Evolutionary conservation across 2,113 vertebrate species (phyloP).

Genomic region (Bungarus multicinctus): DNA sequence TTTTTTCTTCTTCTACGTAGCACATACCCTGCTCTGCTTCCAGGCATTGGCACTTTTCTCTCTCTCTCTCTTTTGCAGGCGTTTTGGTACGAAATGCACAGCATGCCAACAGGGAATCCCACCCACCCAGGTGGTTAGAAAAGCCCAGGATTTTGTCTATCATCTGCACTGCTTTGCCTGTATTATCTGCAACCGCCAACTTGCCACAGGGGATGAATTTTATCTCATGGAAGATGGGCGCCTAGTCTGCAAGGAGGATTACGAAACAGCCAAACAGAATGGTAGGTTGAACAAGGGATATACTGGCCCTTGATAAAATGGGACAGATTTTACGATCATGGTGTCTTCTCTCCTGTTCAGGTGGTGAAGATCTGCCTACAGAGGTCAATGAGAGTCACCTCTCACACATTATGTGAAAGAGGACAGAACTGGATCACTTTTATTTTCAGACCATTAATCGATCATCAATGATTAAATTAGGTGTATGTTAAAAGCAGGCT

Average conservation of each 20-base stretch:
- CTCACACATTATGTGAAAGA: neutral
- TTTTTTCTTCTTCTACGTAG: neutral
- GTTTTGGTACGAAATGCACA: constrained; percentile 98
- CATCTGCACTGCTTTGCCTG: constrained; percentile 98
- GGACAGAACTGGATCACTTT: neutral
- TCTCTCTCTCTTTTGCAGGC: constrained; percentile 69
- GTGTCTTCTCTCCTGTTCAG: neutral
- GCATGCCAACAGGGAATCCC: constrained; percentile 98
- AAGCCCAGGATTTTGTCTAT: constrained; percentile 98
- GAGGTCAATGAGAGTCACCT: neutral
- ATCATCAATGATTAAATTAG: neutral
- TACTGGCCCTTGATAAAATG: no score
- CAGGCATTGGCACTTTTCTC: neutral
- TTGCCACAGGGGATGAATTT: constrained; percentile 97
- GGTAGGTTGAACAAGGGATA: constrained; percentile 67
- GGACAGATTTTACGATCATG: neutral
- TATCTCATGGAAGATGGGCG: constrained; percentile 98
- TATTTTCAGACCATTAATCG: neutral
- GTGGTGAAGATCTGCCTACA: neutral
- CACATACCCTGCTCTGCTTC: neutral
- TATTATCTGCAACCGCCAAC: constrained; percentile 95
- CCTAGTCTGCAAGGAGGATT: constrained; percentile 98
- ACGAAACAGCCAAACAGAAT: constrained; percentile 97
- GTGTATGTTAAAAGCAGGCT: neutral
- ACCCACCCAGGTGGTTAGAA: constrained; percentile 96